These are phyloP conservation scores for Beroe ovata DNA, from an alignment of 37 sponge, comb jelly and placozoan genomes.

Conservation along the genomic window DNA sequence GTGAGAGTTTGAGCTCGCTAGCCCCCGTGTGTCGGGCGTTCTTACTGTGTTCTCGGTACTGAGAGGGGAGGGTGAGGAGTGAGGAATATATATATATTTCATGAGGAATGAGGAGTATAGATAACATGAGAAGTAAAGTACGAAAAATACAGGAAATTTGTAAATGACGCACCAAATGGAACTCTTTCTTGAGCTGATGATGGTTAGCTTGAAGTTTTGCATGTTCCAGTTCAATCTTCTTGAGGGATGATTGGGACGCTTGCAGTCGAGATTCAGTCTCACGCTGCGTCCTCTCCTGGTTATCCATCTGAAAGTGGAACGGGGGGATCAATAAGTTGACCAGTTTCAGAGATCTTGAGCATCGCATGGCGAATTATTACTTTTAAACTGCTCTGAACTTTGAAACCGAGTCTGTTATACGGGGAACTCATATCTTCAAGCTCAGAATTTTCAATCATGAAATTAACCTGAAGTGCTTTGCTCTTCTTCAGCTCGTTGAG, in stretches of 20 bases:
- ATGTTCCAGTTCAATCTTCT: constrained; percentile 50
- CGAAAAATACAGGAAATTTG: not conserved
- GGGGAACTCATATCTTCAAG: no score
- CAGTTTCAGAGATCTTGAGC: not conserved
- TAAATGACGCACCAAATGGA: constrained; percentile 65
- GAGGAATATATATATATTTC: not conserved
- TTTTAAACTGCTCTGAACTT: no score
- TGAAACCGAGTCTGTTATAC: no score
- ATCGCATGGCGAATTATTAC: no score
- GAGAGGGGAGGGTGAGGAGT: not conserved
- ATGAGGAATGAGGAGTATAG: not conserved
- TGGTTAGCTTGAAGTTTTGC: constrained; percentile 60
- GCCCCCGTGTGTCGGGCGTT: constrained; percentile 62
- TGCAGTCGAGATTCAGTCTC: constrained; percentile 7
- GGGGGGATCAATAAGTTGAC: not conserved
- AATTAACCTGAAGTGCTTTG: constrained; percentile 52
- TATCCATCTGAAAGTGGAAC: constrained; percentile 21
- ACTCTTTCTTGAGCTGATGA: constrained; percentile 61
- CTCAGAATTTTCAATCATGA: no score
- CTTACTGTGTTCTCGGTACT: constrained; percentile 66
- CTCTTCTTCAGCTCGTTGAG: constrained; percentile 65
- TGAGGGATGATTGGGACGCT: constrained; percentile 13
- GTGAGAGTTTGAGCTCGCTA: constrained; percentile 25
- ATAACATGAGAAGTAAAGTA: not conserved
- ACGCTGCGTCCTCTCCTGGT: constrained; percentile 30